Base-by-base conservation (phyloP, 2,797 vertebrate genomes). In the Thamnophis elegans region DNA sequence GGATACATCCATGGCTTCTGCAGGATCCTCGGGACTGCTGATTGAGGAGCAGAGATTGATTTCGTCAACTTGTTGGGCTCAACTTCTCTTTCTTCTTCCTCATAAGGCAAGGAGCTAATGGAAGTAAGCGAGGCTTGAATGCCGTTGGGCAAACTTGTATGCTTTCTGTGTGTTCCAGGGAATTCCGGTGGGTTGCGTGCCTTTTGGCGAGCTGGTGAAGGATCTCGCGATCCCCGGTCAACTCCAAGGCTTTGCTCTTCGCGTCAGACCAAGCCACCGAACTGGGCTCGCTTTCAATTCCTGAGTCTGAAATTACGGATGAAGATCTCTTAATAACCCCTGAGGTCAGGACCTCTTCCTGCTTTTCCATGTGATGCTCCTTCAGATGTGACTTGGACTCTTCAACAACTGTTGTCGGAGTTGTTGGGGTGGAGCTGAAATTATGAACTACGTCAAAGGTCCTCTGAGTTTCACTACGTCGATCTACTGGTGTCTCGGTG, bases 11-110 rank as follows among this genome's bases (percentile, higher is more conserved):
- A 89, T 56, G 36, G 97, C 97, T 7, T 98, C 98, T 0, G 11
- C 59, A 0, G 96, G 94, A 90, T 99, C 98, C 62, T 99, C 99
- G 0, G 99, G 99, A 95, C 99, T 99, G 87, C 98, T 99, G 96
- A 99, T 99, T 99, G 99, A 0, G 99, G 99, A 0, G 99, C 99
- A 0, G 99, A 99, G 42, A 98, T 98, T 0, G 99, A 99, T 97
- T 99, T 99, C 0, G 99, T 99, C 51, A 99, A 97, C 89, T 98
- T 99, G 92, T 98, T 98, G 91, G 98, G 98, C 47, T 98, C 98
- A 92, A 98, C 94, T 94, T 98, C 98, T 78, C 98, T 97, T 93
- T 99, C 99, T 55, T 99, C 99, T 14, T 99, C 99, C 96, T 99
- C 99, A 5, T 99, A 99, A 0, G 99, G 99, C 96, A 99, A 93